These are phyloP conservation scores for Drosophila basisetae DNA, from an alignment of 2,888 invertebrate genomes.

Conservation along the genomic window DNA sequence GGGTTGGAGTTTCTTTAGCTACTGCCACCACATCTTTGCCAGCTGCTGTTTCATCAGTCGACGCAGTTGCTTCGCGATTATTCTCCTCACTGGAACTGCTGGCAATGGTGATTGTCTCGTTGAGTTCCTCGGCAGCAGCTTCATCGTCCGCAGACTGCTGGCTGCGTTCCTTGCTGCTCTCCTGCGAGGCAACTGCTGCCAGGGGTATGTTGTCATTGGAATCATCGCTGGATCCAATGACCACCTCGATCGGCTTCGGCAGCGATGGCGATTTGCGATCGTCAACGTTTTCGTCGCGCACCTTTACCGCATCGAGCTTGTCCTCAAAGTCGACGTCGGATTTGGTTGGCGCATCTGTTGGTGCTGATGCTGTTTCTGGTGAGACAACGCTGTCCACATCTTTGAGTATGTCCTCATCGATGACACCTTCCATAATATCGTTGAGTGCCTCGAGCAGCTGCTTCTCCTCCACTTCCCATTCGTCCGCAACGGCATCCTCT, in stretches of 20 bases:
- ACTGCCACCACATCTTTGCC: constrained; percentile 7
- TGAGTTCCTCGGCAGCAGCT: constrained; percentile 53
- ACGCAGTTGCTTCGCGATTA: constrained; percentile 22
- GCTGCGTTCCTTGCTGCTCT: constrained; percentile 72
- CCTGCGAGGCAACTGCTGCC: constrained; percentile 78
- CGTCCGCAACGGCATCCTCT: constrained; percentile 52
- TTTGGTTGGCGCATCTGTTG: constrained; percentile 48
- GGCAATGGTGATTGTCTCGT: constrained; percentile 64
- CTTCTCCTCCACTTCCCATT: constrained; percentile 81
- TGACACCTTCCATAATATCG: constrained; percentile 51
- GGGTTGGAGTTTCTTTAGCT: constrained; percentile 10
- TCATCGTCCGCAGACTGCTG: constrained; percentile 51
- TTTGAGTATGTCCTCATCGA: constrained; percentile 83
- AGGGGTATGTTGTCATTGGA: constrained; percentile 84
- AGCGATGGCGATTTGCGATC: constrained; percentile 33
- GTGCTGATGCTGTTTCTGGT: constrained; percentile 20
- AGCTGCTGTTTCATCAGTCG: constrained; percentile 11
- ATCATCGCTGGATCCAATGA: constrained; percentile 81
- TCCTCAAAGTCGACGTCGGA: constrained; percentile 68
- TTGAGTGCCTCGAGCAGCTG: constrained; percentile 84
- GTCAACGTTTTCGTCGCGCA: constrained; percentile 12
- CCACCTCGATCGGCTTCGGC: constrained; percentile 55
- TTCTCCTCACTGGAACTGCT: constrained; percentile 62
- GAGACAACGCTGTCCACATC: constrained; percentile 79
- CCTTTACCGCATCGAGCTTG: constrained; percentile 58